Percentiles rank a stretch among this genome's conserved stretches.
Conservation (phyloP, 2,113 vertebrate species). For the Coracopsis vasa region DNA sequence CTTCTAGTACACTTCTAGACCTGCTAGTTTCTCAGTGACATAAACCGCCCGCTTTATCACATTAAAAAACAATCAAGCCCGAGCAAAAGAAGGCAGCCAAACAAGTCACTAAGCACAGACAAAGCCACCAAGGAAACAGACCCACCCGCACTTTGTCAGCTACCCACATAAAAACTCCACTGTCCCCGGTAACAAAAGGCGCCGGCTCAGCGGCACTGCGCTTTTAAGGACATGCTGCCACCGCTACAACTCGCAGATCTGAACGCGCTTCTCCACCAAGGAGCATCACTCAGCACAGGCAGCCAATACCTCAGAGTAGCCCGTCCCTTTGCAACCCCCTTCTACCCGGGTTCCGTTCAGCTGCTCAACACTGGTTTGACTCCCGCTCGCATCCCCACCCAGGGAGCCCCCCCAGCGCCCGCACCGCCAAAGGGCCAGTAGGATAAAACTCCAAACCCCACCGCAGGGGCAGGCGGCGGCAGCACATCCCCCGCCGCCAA, state of each 20-base stretch:
- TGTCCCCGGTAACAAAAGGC: accelerated
- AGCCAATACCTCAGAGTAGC: accelerated
- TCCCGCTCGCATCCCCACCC: background rate
- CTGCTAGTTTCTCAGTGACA: accelerated
- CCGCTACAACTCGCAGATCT: accelerated
- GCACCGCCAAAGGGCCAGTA: accelerated
- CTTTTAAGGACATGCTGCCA: accelerated
- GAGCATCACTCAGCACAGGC: background rate
- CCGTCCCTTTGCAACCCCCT: too few species aligned
- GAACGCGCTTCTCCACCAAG: accelerated
- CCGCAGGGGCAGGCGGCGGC: accelerated
- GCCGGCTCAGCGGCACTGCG: accelerated
- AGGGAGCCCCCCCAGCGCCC: accelerated
- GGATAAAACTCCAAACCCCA: background rate
- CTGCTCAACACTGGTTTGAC: accelerated
- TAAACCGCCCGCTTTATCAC: accelerated
- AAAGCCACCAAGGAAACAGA: too few species aligned
- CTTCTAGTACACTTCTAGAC: too few species aligned
- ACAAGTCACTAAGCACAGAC: accelerated
- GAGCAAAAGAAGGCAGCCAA: accelerated
- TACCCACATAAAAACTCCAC: accelerated
- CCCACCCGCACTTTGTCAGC: accelerated
- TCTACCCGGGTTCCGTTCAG: accelerated
- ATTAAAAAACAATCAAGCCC: background rate
- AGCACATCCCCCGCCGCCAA: accelerated